Base-by-base conservation (phyloP, 2,888 invertebrate genomes). In the Strigamia transsilvanica region DNA sequence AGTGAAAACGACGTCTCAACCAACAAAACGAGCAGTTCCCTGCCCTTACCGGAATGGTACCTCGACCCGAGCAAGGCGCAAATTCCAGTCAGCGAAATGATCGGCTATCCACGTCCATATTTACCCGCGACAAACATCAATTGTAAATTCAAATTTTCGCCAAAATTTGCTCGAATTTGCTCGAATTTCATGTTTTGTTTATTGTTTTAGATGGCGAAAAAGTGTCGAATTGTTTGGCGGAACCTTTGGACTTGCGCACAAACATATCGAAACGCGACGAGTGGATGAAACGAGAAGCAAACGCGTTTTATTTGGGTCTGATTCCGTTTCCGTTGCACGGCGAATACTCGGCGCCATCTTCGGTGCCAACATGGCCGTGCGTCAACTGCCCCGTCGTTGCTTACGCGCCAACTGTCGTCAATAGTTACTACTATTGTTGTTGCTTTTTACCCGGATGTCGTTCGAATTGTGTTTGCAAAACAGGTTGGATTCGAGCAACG, bases 11-110 rank as follows among this genome's bases (percentile, higher is more conserved):
- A 61, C 3, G 13, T 9, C 15, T 56, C n/a, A n/a, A n/a, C 18
- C 5, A n/a, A n/a, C 18, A n/a, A 13, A 56, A 18, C 7, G 15
- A 61, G 2, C n/a, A n/a, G 3, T 80, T 21, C 34, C 0, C 66
- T 81, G 6, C 83, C 83, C 5, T 34, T 83, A 23, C 83, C 83
- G 10, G 83, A 83, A 41, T 83, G 83, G 83, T 83, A 83, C 38
- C 80, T 82, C 15, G 83, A 83, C 41, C 83, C 83, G 21, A 82
- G 77, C 46, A 83, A 83, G 66, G 61, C 83, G 1, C 46, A 42
- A 51, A 51, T 83, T 27, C 83, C 83, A n/a, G 32, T 83, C 7
- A 41, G 38, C 5, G 83, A 83, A 77, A 83, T 83, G 83, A 83
- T 83, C 46, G 83, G 83, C 6, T 56, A 80, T 73, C 83, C 83